These are phyloP conservation scores for Drosophila pseudotakahashii DNA, from an alignment of 2,888 invertebrate species.

Conservation along the genomic window DNA sequence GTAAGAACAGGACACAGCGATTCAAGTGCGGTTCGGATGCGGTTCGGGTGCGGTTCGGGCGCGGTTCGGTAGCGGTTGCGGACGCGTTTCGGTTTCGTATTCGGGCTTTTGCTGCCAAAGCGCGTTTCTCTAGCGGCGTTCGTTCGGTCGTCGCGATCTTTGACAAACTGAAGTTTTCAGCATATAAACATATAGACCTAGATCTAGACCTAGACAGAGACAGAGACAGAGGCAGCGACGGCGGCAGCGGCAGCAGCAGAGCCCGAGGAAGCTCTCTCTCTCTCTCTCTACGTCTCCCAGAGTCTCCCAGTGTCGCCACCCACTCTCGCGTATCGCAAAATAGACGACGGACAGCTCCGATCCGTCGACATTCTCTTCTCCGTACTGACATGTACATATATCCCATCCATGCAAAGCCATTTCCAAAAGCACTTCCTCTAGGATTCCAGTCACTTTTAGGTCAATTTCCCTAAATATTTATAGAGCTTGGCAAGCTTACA, in stretches of 20 bases:
- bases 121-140: slow-evolving; percentile 68
- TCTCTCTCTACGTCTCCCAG: background rate
- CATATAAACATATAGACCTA: slow-evolving; percentile 30
- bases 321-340: slow-evolving; percentile 15
- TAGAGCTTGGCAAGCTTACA: too few relatives aligned
- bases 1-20: slow-evolving; percentile 32
- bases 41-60: slow-evolving; percentile 32
- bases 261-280: slow-evolving; percentile 7
- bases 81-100: slow-evolving; percentile 44
- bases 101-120: slow-evolving; percentile 33
- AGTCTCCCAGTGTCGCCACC: slow-evolving; percentile 17
- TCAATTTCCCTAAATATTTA: too few relatives aligned
- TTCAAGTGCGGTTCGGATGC: slow-evolving; percentile 35
- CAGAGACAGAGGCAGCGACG: slow-evolving; percentile 1
- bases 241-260: background rate
- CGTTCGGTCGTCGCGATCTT: slow-evolving; percentile 76
- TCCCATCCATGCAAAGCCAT: slow-evolving; percentile 1
- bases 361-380: slow-evolving; percentile 3
- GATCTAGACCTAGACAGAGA: slow-evolving; percentile 48
- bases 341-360: slow-evolving; percentile 11
- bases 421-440: background rate
- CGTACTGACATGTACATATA: background rate
- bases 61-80: slow-evolving; percentile 46
- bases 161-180: slow-evolving; percentile 76
- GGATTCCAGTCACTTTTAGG: background rate